Percentiles rank a stretch among this genome's conserved stretches.
These are phyloP conservation scores for Zaprionus kolodkinae DNA, from an alignment of 1,140 invertebrate genomes.

Conservation along the genomic window DNA sequence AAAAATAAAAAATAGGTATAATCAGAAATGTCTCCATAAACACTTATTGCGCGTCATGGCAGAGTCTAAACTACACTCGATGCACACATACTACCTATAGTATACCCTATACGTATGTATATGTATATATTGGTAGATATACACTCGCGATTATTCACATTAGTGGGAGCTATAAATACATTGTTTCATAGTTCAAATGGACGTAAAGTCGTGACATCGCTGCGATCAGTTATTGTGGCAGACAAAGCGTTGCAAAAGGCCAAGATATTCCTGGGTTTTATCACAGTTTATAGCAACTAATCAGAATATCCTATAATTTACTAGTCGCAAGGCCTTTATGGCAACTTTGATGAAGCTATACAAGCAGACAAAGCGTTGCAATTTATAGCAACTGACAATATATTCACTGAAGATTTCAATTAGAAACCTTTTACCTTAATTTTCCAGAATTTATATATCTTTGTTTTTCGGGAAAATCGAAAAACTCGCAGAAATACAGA, in stretches of 20 bases:
- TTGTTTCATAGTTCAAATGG: background rate
- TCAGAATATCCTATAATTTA: background rate
- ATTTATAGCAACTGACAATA: no score
- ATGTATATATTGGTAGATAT: background rate
- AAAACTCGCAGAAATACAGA: no score
- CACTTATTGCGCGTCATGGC: conserved; percentile 18
- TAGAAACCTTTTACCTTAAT: no score
- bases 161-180: background rate
- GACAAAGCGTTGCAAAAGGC: conserved; percentile 1
- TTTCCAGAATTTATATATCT: no score
- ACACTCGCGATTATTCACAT: background rate
- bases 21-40: conserved; percentile 13
- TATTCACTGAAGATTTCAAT: no score
- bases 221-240: background rate
- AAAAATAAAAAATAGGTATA: background rate
- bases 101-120: no score
- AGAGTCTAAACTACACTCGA: background rate
- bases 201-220: background rate
- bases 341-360: background rate
- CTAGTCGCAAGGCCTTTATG: background rate
- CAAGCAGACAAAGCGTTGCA: background rate
- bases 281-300: background rate
- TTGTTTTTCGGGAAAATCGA: no score
- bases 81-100: background rate
- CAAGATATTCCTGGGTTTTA: background rate